Evolutionary conservation across 2,888 invertebrate genomes (phyloP), one percentile per base, ranked within the genome.

Genomic region (Drosophila imparisetae): DNA sequence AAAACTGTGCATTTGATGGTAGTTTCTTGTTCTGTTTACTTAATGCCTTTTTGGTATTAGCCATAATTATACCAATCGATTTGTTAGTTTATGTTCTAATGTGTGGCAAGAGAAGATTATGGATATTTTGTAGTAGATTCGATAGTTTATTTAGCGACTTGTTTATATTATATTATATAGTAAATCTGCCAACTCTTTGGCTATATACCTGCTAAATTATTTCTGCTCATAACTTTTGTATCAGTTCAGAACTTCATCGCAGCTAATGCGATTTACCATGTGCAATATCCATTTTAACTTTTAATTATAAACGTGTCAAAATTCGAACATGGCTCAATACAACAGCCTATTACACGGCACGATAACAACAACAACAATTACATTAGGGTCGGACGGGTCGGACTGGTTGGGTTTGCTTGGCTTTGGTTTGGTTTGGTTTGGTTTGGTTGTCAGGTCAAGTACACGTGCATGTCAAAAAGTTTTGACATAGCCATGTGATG

Each of bases 401-500:
- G 21, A 21, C 42, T 5, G 45, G 24, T 8, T 48, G 45, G 45
- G 27, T 18, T 24, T 15, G 27, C 4, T 15, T 18, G 27, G 48
- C 8, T 18, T 24, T 48, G 48, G 1, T 18, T 24, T 27, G 32
- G 21, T 32, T 15, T 21, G 32, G 32, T 21, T 27, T 13, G 27
- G 54, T 61, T 54, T 60, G 78, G 72, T 67, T 72, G 83, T 68
- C 85, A 67, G 89, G 83, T 83, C 83, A 83, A 83, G 83, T 75
- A 83, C 88, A 78, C 69, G 80, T 74, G 75, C 81, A 73, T 83
- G 89, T 84, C 88, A 83, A 83, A 83, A 78, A 80, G 42, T 86
- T 88, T 74, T 83, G 83, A 85, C 86, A 80, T 59, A 60, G 53
- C 69, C 73, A 57, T 55, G 61, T 49, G 76, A 53, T 54, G 80